Percentiles rank a stretch among this genome's conserved stretches.
Evolutionary conservation across 2,888 invertebrate species (phyloP).

Genomic region (Stenchaetothrips biformis): DNA sequence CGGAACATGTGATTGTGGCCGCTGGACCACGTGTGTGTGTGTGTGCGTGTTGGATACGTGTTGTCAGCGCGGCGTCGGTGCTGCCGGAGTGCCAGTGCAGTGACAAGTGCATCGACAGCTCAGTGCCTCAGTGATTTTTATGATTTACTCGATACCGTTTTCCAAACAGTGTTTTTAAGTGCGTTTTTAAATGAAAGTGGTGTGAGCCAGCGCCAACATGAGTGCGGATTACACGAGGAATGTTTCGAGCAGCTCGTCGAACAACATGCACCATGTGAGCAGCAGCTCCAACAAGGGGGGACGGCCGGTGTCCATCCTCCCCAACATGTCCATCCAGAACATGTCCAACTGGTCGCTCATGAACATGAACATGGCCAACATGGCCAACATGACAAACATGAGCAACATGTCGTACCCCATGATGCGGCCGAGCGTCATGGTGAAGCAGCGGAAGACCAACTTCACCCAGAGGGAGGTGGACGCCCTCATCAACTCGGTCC

Average conservation of each 20-base stretch:
- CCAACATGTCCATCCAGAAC: constrained; percentile 19
- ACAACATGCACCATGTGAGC: constrained; percentile 17
- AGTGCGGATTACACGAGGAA: constrained; percentile 11
- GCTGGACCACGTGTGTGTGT: neutral
- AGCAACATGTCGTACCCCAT: constrained; percentile 5
- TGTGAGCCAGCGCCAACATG: neutral
- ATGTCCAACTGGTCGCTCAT: constrained; percentile 8
- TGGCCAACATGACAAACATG: neutral
- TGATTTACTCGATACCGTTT: neutral
- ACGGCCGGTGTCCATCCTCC: neutral
- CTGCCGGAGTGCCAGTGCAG: neutral
- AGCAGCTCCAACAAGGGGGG: constrained; percentile 9
- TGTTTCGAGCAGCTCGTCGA: constrained; percentile 13
- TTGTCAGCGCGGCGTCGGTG: neutral
- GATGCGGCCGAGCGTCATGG: constrained; percentile 32
- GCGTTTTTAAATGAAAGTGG: neutral
- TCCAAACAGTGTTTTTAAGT: too few species aligned
- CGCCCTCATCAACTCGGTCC: constrained; percentile 39
- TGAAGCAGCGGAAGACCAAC: constrained; percentile 41
- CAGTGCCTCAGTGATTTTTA: neutral
- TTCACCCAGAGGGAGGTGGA: constrained; percentile 41
- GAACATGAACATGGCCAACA: constrained; percentile 21
- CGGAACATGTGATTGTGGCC: neutral
- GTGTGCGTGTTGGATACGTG: neutral
- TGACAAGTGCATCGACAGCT: neutral